Evolutionary conservation across 2,113 vertebrate genomes (phyloP), one percentile per base, ranked within the genome.

Genomic region (Varanus komodoensis): DNA sequence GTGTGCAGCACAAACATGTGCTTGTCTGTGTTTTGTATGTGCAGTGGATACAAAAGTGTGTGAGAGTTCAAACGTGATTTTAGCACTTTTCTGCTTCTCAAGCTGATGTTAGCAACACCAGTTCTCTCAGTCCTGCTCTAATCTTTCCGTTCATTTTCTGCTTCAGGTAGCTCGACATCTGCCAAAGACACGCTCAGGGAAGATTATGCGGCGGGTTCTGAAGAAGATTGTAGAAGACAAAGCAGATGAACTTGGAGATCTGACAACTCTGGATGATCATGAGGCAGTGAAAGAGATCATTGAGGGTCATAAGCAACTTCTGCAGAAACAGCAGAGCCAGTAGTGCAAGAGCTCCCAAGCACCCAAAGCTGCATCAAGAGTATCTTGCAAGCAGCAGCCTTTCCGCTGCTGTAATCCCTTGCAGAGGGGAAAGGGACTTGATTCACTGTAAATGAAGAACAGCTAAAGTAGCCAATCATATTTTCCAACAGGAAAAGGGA

Each of bases 141-240:
- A 79, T 17, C 15, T 88, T 50, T 89, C 83, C 50, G 94, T 80
- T 86, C 88, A n/a, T 80, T 94, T 78, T 44, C 82, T 4, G 0
- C 19, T 67, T 29, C 64, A 97, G 96, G 93, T 97, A 93, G 95
- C 95, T 54, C 90, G 89, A 23, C 93, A 90, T 57, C 95, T 98
- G 83, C 98, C 98, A 0, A 98, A 98, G 93, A 98, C 98, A 1
- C 96, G 97, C 68, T 98, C 97, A 0, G 98, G 97, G 44, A 98
- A 98, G 92, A 98, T 98, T 75, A 98, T 98, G 98, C 95, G 97
- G 0, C 94, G 97, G 1, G 97, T 98, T 77, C 96, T 98, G 89
- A 94, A 95, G 86, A 98, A 98, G 89, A 97, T 98, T 0, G 97
- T 97, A 91, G 98, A 97, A 91, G 64, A 82, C 3, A 97, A 98